A percentile compares a stretch with the other conserved stretches of the same genome.
Conservation (phyloP, 2,797 vertebrate genomes). For the Clarias fuscus region DNA sequence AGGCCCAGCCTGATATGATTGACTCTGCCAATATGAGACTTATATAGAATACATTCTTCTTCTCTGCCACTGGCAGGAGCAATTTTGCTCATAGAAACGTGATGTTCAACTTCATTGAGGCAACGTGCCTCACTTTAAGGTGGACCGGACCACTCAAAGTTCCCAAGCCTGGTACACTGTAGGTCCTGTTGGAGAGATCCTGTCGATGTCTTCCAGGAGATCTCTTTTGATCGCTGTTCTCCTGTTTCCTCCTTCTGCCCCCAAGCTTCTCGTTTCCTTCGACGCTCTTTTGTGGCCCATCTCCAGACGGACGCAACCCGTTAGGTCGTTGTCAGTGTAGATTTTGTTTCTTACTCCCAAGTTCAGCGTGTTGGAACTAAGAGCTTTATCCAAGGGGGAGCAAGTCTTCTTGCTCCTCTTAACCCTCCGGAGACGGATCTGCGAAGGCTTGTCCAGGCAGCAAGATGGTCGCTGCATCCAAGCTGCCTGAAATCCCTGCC, state of each 20-base stretch:
- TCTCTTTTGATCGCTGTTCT: slow-evolving; percentile 19
- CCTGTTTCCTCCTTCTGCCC: slow-evolving; percentile 32
- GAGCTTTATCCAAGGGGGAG: slow-evolving; percentile 26
- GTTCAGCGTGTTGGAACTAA: slow-evolving; percentile 40
- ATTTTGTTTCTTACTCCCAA: slow-evolving; percentile 57
- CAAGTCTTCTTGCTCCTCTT: slow-evolving; percentile 17
- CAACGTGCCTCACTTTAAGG: background rate
- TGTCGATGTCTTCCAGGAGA: slow-evolving; percentile 41
- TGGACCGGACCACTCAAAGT: slow-evolving; percentile 17
- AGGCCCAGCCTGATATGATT: slow-evolving; percentile 3
- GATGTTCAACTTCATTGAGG: background rate
- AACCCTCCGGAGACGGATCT: background rate
- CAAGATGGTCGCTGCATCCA: slow-evolving; percentile 65
- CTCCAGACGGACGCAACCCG: slow-evolving; percentile 56
- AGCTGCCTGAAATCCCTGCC: slow-evolving; percentile 81
- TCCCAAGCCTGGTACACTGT: slow-evolving; percentile 56
- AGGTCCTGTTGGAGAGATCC: slow-evolving; percentile 42
- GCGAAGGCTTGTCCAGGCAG: slow-evolving; percentile 8
- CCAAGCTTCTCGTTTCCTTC: slow-evolving; percentile 13
- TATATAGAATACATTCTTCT: slow-evolving; percentile 11
- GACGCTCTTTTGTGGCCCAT: slow-evolving; percentile 44
- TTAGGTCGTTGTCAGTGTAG: slow-evolving; percentile 55
- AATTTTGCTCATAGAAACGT: background rate
- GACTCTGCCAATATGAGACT: slow-evolving; percentile 1
- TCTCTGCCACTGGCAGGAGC: background rate